Base-by-base conservation (phyloP, 2,113 vertebrate genomes). In the Corythoichthys intestinalis region DNA sequence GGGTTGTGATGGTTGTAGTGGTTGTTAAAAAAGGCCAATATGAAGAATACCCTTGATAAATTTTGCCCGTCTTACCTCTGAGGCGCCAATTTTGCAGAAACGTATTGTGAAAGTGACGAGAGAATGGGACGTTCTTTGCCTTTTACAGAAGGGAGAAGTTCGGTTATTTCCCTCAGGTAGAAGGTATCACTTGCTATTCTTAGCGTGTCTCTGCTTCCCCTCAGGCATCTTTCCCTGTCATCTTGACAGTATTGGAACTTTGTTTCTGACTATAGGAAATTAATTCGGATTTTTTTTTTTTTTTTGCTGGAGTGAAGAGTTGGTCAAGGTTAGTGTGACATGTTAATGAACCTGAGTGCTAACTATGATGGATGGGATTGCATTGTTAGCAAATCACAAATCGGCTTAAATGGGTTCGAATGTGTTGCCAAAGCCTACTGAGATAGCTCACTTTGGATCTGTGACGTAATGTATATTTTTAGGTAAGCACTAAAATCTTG, bases 241-340 rank as follows among this genome's bases (percentile, higher is more conserved):
- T 90, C 82, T 82, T 88, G 85, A 85, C 84, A 86, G 86, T 74
- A 71, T 70, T 85, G 77, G 81, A 89, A 83, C 82, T 85, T 89
- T 20, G 74, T 78, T 77, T 85, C 72, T 72, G 71, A 77, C 49
- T 74, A 58, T 47, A 64, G 61, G 67, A 81, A 65, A 71, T 69
- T 72, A 71, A 82, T 86, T 81, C 50, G 69, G 66, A 82, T 75
- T 78, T 75, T 76, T 61, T 54, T 75, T 76, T 61, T 54, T 62
- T 12, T 17, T 15, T 35, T 75, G 78, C 47, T 79, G 44, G 62
- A 83, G 65, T 57, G 17, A 73, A 78, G 68, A 64, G 77, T 80
- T 80, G 73, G 73, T 88, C 83, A 89, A 90, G 86, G 87, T 91
- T 82, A 86, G 71, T 66, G 74, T 90, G 88, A 89, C 87, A 89